Conservation (phyloP, 2,888 invertebrate genomes). For the Cyrtodaria siliqua region DNA sequence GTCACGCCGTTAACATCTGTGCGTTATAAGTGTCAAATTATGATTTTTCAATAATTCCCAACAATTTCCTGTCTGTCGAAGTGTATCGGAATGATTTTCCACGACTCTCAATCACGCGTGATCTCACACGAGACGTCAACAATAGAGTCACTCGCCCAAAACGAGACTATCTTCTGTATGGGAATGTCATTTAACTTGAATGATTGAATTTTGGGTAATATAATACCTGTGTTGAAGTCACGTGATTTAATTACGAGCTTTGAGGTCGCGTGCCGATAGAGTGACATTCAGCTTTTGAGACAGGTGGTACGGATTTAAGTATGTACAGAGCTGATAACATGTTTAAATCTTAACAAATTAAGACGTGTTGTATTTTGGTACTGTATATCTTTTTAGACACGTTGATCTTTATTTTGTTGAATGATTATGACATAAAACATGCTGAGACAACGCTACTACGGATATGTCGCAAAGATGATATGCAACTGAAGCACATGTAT, state of each 20-base stretch:
- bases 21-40: conserved; percentile 47
- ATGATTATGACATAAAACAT: too few relatives aligned
- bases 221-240: conserved; percentile 10
- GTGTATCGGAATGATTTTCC: too few relatives aligned
- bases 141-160: conserved; percentile 8
- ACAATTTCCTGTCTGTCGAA: too few relatives aligned
- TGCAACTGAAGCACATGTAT: too few relatives aligned
- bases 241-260: conserved; percentile 20
- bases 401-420: too few relatives aligned
- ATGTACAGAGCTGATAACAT: too few relatives aligned
- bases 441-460: too few relatives aligned
- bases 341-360: too few relatives aligned
- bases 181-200: conserved; percentile 5
- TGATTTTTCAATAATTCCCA: conserved; percentile 49
- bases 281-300: conserved; percentile 54
- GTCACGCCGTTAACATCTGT: conserved; percentile 59
- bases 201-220: neutral
- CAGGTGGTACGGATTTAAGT: neutral
- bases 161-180: conserved; percentile 8
- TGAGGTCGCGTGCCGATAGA: conserved; percentile 62
- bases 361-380: too few relatives aligned
- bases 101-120: conserved; percentile 18
- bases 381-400: too few relatives aligned
- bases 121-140: conserved; percentile 22
- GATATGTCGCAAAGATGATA: too few relatives aligned